phyloP scores from a whole-genome alignment of 2,113 vertebrate species.

The Rhabdomys dilectus region DNA sequence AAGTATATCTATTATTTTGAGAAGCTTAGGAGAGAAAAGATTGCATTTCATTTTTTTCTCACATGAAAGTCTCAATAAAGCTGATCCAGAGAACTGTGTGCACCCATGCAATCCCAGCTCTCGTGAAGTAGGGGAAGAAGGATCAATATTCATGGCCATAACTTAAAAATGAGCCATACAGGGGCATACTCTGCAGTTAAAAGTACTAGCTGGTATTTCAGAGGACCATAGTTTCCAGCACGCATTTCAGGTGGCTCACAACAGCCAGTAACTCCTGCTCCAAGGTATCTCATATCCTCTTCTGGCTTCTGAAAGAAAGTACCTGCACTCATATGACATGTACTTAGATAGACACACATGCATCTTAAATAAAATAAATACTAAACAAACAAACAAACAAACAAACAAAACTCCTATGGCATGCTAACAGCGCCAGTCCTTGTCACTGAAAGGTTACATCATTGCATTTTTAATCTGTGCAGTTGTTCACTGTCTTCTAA shows the following conservation, averaged over 20 bases:
- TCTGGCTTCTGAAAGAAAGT: background rate
- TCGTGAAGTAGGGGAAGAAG: background rate
- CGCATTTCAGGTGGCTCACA: background rate
- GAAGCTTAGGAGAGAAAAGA: background rate
- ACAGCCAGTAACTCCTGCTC: background rate
- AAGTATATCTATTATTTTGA: background rate
- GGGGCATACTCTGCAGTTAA: background rate
- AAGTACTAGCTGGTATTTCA: background rate
- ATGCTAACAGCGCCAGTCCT: background rate
- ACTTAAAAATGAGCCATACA: background rate
- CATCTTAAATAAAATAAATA: background rate
- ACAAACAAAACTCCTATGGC: background rate
- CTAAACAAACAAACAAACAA: background rate
- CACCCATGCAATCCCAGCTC: background rate
- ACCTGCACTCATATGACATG: background rate
- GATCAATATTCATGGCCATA: background rate
- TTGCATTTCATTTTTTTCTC: background rate
- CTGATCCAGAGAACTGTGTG: background rate
- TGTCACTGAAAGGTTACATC: background rate
- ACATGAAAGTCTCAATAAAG: background rate
- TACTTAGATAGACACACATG: background rate
- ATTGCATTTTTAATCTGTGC: background rate
- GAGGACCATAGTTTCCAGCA: too few relatives aligned
- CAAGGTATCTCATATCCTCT: background rate
- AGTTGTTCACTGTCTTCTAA: conserved; percentile 34